Evolutionary conservation across 2,888 invertebrate genomes (phyloP).

Genomic region (Anoplius nigerrimus): DNA sequence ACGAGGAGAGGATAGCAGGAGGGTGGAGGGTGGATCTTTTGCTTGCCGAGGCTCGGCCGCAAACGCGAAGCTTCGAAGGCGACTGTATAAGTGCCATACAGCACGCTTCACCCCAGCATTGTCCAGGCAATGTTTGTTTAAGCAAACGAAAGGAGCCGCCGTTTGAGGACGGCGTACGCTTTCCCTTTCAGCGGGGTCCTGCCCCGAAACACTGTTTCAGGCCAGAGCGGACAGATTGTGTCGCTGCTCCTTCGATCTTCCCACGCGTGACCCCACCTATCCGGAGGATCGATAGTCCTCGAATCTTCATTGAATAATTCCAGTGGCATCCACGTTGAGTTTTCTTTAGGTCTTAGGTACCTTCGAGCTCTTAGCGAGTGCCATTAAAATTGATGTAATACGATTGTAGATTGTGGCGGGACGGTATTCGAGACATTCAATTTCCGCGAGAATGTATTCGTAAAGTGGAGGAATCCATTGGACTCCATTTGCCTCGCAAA

Average conservation of each 20-base stretch:
- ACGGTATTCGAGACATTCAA: too few species aligned
- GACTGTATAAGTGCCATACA: too few species aligned
- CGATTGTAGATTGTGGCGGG: too few species aligned
- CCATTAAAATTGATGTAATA: too few species aligned
- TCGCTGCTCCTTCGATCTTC: too few species aligned
- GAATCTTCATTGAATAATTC: too few species aligned
- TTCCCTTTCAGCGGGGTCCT: conserved; percentile 49
- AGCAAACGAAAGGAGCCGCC: conserved; percentile 69
- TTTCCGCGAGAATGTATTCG: too few species aligned
- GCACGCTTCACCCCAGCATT: conserved; percentile 49
- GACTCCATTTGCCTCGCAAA: conserved; percentile 57
- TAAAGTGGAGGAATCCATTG: conserved; percentile 20
- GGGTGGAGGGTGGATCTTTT: conserved; percentile 17
- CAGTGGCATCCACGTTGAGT: too few species aligned
- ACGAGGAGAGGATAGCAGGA: conserved; percentile 30
- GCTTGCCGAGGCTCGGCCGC: conserved; percentile 33
- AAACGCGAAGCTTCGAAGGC: conserved; percentile 13
- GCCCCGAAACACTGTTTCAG: background rate
- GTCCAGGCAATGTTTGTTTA: conserved; percentile 71
- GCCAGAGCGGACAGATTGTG: background rate
- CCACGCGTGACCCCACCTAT: too few species aligned
- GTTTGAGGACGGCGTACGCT: conserved; percentile 33
- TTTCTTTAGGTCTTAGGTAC: too few species aligned
- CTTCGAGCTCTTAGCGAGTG: too few species aligned
- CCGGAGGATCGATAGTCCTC: too few species aligned